These are phyloP conservation scores for Artibeus jamaicensis DNA, from an alignment of 2,797 vertebrate genomes.

Conservation along the genomic window DNA sequence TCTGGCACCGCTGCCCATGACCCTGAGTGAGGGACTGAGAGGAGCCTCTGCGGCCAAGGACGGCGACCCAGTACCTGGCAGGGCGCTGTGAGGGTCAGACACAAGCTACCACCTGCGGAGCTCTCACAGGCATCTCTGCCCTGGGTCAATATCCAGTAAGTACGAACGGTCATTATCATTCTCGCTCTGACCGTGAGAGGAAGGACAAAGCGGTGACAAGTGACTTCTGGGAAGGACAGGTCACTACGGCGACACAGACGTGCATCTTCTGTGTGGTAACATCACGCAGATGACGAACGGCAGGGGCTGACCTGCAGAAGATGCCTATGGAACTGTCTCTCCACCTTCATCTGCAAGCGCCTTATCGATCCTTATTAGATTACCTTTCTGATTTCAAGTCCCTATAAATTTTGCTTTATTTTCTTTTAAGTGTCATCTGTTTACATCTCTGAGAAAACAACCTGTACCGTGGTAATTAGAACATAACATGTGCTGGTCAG, in stretches of 20 bases:
- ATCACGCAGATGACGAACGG: background rate
- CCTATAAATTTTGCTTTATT: background rate
- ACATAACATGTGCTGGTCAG: background rate
- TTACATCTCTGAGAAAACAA: background rate
- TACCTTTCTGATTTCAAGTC: conserved; percentile 1
- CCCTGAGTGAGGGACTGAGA: background rate
- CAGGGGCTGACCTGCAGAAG: background rate
- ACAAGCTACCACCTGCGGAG: background rate
- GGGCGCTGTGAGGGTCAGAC: background rate
- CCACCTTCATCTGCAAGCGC: background rate
- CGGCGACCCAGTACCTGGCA: background rate
- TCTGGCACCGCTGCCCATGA: background rate
- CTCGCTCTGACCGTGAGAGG: background rate
- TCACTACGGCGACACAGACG: background rate
- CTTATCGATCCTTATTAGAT: background rate
- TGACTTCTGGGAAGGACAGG: background rate
- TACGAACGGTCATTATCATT: background rate
- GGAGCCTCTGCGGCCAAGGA: too few species aligned
- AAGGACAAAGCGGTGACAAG: background rate
- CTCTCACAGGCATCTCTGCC: background rate
- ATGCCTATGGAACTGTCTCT: background rate
- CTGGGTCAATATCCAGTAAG: background rate
- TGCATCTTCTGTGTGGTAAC: background rate
- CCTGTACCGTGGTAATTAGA: conserved; percentile 7
- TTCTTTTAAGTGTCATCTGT: background rate